A percentile compares a stretch with the other conserved stretches of the same genome.
Conservation (phyloP, 2,113 vertebrate genomes). For the Labeo catla region DNA sequence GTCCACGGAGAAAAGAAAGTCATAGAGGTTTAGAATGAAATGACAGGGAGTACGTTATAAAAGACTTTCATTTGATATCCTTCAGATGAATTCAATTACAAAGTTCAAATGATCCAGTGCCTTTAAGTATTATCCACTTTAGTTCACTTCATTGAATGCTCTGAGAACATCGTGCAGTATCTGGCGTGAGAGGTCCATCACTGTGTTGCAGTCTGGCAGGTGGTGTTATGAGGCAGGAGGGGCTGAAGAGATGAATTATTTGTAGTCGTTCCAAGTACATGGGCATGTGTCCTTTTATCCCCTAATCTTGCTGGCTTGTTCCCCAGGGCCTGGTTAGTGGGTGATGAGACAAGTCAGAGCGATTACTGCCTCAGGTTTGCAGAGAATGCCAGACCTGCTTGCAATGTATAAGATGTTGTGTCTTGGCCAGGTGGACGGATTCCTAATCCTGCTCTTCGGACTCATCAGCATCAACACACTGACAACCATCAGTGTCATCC, state of each 20-base stretch:
- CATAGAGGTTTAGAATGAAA: neutral
- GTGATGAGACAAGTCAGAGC: constrained; percentile 34
- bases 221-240: constrained; percentile 33
- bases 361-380: constrained; percentile 39
- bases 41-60: neutral
- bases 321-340: constrained; percentile 20
- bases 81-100: neutral
- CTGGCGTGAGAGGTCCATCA: neutral
- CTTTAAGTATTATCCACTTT: neutral
- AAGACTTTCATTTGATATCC: neutral
- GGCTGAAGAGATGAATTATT: constrained; percentile 11
- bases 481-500: constrained; percentile 67
- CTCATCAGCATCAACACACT: constrained; percentile 71
- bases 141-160: neutral
- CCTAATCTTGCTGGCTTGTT: constrained; percentile 42
- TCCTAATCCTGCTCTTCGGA: constrained; percentile 69
- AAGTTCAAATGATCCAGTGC: neutral
- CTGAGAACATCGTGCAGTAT: neutral
- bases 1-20: neutral
- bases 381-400: constrained; percentile 26
- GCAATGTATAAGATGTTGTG: constrained; percentile 40
- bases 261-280: constrained; percentile 33
- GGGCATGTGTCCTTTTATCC: constrained; percentile 41
- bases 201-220: constrained; percentile 15
- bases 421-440: constrained; percentile 65